phyloP scores from a whole-genome alignment of 2,113 vertebrate genomes.

The Pedetes capensis region DNA sequence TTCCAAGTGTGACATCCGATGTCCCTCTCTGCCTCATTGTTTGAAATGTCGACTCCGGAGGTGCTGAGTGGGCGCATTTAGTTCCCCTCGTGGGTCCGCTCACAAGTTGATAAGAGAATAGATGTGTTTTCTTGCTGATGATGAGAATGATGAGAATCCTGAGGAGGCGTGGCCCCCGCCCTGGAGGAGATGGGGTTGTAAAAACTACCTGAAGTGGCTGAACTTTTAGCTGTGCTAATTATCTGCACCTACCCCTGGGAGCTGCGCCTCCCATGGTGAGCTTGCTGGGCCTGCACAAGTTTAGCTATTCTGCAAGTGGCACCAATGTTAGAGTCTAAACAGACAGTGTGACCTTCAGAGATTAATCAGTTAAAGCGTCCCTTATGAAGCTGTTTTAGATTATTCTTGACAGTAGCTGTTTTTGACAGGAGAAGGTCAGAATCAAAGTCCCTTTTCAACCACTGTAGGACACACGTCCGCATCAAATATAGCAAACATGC shows the following conservation, averaged over 20 bases:
- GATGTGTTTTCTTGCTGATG: conserved; percentile 65
- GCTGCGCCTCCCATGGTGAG: conserved; percentile 80
- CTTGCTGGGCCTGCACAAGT: conserved; percentile 83
- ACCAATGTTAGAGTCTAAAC: conserved; percentile 86
- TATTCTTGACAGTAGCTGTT: conserved; percentile 90
- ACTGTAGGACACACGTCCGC: conserved; percentile 86
- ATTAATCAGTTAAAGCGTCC: conserved; percentile 89
- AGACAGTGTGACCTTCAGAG: conserved; percentile 88
- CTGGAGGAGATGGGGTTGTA: conserved; percentile 81
- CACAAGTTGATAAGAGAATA: conserved; percentile 47
- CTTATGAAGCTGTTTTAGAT: conserved; percentile 90
- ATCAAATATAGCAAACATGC: conserved; percentile 84
- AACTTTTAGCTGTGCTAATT: conserved; percentile 89
- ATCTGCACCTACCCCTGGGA: conserved; percentile 85
- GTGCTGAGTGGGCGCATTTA: not conserved
- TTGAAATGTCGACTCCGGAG: not conserved
- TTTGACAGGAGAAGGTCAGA: conserved; percentile 90
- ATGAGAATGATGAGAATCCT: conserved; percentile 51
- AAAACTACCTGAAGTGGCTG: conserved; percentile 86
- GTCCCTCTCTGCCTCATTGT: not conserved
- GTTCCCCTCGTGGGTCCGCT: conserved; percentile 53
- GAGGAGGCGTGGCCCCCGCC: conserved; percentile 64
- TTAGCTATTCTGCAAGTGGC: conserved; percentile 87
- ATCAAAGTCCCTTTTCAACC: conserved; percentile 89
- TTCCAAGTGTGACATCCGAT: not conserved